These are phyloP conservation scores for Eidolon helvum DNA, from an alignment of 2,113 vertebrate species.

Conservation along the genomic window DNA sequence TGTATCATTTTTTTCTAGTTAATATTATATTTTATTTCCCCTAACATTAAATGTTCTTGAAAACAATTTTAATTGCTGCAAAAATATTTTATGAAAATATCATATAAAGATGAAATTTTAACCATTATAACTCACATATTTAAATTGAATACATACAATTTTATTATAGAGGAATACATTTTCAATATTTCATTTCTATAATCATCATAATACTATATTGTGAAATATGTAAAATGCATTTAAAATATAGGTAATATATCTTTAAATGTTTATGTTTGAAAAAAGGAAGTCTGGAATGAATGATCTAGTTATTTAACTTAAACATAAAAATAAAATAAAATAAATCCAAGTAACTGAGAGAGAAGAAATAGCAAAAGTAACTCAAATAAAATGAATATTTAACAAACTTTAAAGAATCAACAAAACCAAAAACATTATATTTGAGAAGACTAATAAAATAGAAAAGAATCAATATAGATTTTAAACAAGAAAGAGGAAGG, in stretches of 20 bases:
- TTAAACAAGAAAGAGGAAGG: not conserved
- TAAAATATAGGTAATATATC: not conserved
- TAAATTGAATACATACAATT: not conserved
- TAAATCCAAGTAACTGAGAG: not conserved
- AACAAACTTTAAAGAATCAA: not conserved
- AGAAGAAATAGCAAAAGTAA: not conserved
- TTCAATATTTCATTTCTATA: not conserved
- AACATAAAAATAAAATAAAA: not conserved
- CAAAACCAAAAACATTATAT: not conserved
- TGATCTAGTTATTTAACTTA: not conserved
- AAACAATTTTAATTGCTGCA: not conserved
- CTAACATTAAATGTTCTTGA: not conserved
- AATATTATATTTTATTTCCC: not conserved
- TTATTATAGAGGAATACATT: not conserved
- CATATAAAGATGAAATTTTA: not conserved
- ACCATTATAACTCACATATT: not conserved
- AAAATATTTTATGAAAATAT: not conserved
- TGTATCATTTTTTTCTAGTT: not conserved
- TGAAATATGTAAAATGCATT: not conserved
- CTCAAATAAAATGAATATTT: not conserved
- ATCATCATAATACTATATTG: not conserved
- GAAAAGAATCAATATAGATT: not conserved
- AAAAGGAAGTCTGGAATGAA: not conserved
- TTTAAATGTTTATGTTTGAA: not conserved
- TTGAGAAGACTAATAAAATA: not conserved